Evolutionary conservation across 2,113 vertebrate genomes (phyloP).

Genomic region (Nothocercus nigrocapillus): DNA sequence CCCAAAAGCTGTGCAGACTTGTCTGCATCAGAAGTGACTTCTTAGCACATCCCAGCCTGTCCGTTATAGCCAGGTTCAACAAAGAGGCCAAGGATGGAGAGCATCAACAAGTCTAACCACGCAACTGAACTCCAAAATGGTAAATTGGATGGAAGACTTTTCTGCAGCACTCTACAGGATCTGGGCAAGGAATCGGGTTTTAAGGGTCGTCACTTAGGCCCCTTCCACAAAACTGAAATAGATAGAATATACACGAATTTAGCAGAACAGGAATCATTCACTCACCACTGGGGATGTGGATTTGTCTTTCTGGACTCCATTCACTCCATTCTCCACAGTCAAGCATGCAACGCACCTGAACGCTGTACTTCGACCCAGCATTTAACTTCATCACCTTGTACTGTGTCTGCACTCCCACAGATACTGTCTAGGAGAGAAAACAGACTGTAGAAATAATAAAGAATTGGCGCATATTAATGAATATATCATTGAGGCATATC

Average conservation of each 20-base stretch:
- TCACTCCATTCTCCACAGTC: constrained; percentile 55
- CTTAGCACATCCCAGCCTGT: not conserved
- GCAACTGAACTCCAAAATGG: not conserved
- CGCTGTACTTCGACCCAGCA: not conserved
- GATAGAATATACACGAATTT: not conserved
- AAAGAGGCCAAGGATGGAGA: not conserved
- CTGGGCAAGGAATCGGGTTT: not conserved
- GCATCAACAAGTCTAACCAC: not conserved
- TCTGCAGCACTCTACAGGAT: not conserved
- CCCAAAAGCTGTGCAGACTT: not conserved
- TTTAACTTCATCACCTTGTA: not conserved
- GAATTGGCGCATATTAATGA: not conserved
- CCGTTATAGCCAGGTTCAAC: not conserved
- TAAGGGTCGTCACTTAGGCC: not conserved
- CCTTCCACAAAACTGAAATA: not conserved
- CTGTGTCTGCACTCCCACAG: constrained; percentile 34
- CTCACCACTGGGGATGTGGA: constrained; percentile 35
- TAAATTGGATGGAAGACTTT: not conserved
- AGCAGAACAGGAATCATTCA: not conserved
- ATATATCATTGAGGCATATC: not conserved
- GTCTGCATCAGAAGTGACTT: not conserved
- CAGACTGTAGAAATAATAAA: not conserved
- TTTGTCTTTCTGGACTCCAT: constrained; percentile 13
- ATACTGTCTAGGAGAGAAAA: constrained; percentile 51
- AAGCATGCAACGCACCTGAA: constrained; percentile 53